Evolutionary conservation across 2,113 vertebrate genomes (phyloP).

Genomic region (Picathartes gymnocephalus): DNA sequence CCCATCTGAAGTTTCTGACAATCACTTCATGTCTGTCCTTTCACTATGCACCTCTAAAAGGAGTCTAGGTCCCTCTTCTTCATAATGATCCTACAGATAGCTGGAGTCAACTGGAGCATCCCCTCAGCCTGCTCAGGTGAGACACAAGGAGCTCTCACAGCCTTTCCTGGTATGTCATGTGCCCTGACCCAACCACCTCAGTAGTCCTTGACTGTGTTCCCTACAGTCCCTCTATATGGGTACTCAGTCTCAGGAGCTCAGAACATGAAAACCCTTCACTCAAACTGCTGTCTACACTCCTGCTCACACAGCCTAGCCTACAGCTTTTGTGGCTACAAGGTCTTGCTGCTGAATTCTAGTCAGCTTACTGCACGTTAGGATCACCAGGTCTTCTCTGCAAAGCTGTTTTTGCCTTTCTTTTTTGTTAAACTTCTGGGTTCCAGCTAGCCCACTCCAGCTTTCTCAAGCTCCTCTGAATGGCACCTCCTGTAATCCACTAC

Average conservation of each 20-base stretch:
- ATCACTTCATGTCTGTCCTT: neutral
- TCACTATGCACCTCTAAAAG: neutral
- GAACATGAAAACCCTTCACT: neutral
- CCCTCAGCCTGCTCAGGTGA: neutral
- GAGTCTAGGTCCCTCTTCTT: neutral
- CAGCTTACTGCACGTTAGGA: neutral
- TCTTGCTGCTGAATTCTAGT: neutral
- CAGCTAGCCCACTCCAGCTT: neutral
- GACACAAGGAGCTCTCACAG: neutral
- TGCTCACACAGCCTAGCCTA: neutral
- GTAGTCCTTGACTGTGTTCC: fast-evolving
- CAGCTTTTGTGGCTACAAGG: neutral
- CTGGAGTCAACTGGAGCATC: fast-evolving
- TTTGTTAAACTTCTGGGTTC: neutral
- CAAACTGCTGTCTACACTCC: neutral
- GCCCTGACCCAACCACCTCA: neutral
- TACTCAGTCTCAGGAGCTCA: neutral
- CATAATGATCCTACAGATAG: neutral
- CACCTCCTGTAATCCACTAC: neutral
- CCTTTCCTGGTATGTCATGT: fast-evolving
- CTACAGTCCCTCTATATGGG: neutral
- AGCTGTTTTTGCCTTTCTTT: neutral
- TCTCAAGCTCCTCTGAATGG: neutral
- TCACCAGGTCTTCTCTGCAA: neutral
- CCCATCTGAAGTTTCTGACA: neutral